A percentile compares a stretch with the other conserved stretches of the same genome.
These are phyloP conservation scores for Apus apus DNA, from an alignment of 2,113 vertebrate species.

Conservation along the genomic window DNA sequence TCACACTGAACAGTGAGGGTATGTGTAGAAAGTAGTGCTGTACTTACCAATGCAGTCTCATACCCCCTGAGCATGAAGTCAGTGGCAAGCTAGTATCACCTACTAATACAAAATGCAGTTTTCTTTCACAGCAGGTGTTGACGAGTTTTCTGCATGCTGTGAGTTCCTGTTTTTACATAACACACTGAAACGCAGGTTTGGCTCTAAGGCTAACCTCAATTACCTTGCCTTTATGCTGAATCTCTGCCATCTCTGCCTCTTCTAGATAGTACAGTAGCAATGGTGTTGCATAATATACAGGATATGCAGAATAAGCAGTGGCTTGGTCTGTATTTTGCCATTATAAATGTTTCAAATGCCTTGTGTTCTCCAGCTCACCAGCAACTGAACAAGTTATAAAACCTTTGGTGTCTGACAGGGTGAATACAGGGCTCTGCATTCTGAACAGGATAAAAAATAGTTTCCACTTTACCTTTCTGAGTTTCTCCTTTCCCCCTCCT, in stretches of 20 bases:
- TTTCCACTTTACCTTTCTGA: conserved; percentile 86
- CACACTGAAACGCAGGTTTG: neutral
- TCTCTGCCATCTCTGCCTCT: neutral
- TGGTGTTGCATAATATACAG: neutral
- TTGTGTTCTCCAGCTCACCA: neutral
- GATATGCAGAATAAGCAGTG: neutral
- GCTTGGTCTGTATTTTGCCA: neutral
- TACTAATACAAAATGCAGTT: neutral
- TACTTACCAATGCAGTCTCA: neutral
- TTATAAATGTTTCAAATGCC: conserved; percentile 8
- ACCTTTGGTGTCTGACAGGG: neutral
- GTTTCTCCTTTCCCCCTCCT: conserved; percentile 80
- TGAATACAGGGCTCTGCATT: neutral
- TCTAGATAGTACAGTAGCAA: neutral
- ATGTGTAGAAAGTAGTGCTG: neutral
- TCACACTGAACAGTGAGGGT: neutral
- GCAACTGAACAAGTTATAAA: neutral
- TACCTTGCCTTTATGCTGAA: neutral
- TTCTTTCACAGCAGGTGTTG: neutral
- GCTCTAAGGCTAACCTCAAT: neutral
- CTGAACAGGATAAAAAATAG: neutral
- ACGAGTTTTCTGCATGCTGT: neutral
- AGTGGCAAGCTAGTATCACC: neutral
- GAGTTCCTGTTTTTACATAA: neutral
- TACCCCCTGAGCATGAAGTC: neutral